These are phyloP conservation scores for Dryocosmus kuriphilus DNA, from an alignment of 2,888 invertebrate genomes.

Conservation along the genomic window DNA sequence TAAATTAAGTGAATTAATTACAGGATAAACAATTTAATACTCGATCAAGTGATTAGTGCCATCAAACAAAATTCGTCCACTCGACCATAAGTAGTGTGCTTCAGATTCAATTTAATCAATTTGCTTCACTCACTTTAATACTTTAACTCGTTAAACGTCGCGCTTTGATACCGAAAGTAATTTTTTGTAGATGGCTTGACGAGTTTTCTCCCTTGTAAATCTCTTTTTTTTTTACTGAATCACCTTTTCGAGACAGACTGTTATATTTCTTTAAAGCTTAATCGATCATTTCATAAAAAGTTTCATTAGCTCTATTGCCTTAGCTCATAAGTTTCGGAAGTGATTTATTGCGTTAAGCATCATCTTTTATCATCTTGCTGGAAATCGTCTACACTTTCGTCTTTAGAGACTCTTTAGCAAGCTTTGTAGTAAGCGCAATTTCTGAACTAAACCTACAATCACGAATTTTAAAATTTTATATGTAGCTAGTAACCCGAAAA, in stretches of 20 bases:
- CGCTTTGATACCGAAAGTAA: neutral
- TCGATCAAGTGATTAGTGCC: neutral
- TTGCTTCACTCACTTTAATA: neutral
- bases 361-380: neutral
- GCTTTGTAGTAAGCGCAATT: neutral
- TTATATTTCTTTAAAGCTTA: conserved; percentile 62
- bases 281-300: conserved; percentile 68
- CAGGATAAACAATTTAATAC: neutral
- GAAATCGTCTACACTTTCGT: conserved; percentile 1
- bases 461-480: neutral
- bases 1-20: neutral
- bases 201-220: neutral
- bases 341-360: conserved; percentile 43
- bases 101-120: neutral
- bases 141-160: neutral
- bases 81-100: neutral
- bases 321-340: conserved; percentile 44
- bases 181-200: neutral
- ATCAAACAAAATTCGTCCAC: neutral
- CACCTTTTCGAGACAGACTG: conserved; percentile 45
- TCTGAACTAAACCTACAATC: neutral
- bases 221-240: conserved; percentile 46
- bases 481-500: no score
- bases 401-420: neutral
- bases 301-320: conserved; percentile 62